phyloP scores from a whole-genome alignment of 2,113 vertebrate genomes.

The Barnardius zonarius region DNA sequence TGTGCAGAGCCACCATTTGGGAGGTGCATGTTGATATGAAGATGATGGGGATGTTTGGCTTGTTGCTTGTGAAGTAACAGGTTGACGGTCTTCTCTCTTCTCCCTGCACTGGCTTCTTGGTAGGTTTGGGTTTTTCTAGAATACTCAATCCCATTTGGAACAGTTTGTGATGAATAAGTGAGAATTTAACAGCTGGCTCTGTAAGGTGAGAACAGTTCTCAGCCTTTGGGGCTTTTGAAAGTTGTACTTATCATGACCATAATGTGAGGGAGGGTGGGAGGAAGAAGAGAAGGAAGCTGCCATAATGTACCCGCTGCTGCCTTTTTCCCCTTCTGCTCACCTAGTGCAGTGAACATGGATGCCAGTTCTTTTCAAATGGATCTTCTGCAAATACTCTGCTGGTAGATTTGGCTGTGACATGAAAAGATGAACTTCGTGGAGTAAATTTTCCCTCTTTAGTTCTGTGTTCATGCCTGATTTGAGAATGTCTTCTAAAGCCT shows the following conservation, averaged over 20 bases:
- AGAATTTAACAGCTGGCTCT: conserved; percentile 37
- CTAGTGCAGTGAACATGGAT: not conserved
- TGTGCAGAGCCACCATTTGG: not conserved
- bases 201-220: conserved; percentile 21
- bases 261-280: not conserved
- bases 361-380: not conserved
- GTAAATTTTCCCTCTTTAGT: not conserved
- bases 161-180: not conserved
- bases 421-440: not conserved
- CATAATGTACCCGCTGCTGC: not conserved
- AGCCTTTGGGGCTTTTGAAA: not conserved
- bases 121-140: not conserved
- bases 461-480: not conserved
- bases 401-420: not conserved
- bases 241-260: not conserved
- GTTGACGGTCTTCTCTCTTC: not conserved
- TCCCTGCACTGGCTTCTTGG: not conserved
- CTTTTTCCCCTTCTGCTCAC: not conserved
- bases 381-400: not conserved
- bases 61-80: not conserved
- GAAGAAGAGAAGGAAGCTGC: not conserved
- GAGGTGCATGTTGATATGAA: not conserved
- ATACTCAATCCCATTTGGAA: not conserved
- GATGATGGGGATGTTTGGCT: not conserved
- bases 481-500: not conserved